Evolutionary conservation across 2,888 invertebrate genomes (phyloP), one percentile per base, ranked within the genome.

Genomic region (Arrhopalites spinosus): DNA sequence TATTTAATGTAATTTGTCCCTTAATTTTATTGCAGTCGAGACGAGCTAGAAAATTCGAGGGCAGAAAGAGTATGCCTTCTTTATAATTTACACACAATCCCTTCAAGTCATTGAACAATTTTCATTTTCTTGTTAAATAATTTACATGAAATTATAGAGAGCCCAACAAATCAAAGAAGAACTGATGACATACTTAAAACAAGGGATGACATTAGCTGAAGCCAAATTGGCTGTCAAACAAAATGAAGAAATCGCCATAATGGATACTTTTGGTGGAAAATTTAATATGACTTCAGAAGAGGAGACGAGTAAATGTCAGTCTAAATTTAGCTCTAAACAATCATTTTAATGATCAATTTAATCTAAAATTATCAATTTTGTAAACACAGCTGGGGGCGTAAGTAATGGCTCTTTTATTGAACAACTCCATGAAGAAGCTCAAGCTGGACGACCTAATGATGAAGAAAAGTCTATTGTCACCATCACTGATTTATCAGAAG

Each of bases 141-240:
- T 20, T 53, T 15, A n/a, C 53, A 2, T 20, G 8, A 23, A 25
- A 36, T 8, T 50, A 3, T 53, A 81, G 82, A 71, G 82, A 36
- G 76, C 78, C 30, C 78, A 80, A 78, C 82, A 82, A 81, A 77
- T 82, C 27, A 82, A 81, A 53, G 82, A 82, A 68, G 81, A 82
- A 53, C 61, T 82, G 15, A 75, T 80, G 8, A 66, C 59, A 0
- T 81, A 75, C 50, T 72, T 81, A 84, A 91, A 90, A 83, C 88
- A 93, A 77, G 89, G 91, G 76, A 86, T 89, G 81, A 91, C 91
- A 1, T 85, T 94, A 30, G 89, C 93, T 83, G 90, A 91, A 78
- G 89, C 92, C 30, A 87, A 93, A 36, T 88, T 45, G n/a, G 75
- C 75, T 5, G 43, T 75, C 3, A 50, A 75, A 25, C 45, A 47